Conservation (phyloP, 2,797 vertebrate genomes). For the Macropus fuliginosus region DNA sequence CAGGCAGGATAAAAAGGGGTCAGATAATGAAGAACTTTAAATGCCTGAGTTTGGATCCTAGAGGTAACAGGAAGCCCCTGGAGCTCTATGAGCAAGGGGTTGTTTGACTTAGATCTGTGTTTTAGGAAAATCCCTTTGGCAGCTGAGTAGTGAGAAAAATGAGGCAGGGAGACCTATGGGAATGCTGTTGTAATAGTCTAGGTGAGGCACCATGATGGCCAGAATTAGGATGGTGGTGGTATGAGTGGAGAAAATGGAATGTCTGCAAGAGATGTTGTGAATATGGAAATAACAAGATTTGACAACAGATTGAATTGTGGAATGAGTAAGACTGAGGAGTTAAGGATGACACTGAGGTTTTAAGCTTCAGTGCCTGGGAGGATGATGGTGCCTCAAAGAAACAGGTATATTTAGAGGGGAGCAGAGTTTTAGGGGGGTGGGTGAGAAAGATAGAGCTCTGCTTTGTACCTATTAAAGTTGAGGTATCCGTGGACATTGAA, state of each 20-base stretch:
- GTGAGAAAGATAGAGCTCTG: too few relatives aligned
- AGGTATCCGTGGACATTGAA: too few relatives aligned
- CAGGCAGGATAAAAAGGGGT: neutral
- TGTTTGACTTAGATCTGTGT: neutral
- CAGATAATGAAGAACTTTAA: too few relatives aligned
- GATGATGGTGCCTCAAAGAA: neutral
- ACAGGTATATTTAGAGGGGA: neutral
- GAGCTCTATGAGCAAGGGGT: neutral
- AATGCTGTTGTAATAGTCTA: neutral
- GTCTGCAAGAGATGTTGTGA: too few relatives aligned
- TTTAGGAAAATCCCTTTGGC: neutral
- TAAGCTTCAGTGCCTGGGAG: neutral
- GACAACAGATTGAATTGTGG: neutral
- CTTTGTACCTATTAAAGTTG: too few relatives aligned
- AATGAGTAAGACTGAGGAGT: neutral
- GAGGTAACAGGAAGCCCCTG: neutral
- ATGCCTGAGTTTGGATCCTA: neutral
- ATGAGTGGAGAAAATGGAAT: neutral
- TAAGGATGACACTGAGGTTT: neutral
- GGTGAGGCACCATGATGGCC: too few relatives aligned
- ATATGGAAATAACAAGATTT: neutral
- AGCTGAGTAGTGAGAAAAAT: neutral
- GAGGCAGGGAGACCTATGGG: neutral
- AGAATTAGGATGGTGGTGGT: neutral
- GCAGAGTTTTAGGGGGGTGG: neutral